Conservation (phyloP, 2,888 invertebrate species). For the Lithophane semibrunnea region DNA sequence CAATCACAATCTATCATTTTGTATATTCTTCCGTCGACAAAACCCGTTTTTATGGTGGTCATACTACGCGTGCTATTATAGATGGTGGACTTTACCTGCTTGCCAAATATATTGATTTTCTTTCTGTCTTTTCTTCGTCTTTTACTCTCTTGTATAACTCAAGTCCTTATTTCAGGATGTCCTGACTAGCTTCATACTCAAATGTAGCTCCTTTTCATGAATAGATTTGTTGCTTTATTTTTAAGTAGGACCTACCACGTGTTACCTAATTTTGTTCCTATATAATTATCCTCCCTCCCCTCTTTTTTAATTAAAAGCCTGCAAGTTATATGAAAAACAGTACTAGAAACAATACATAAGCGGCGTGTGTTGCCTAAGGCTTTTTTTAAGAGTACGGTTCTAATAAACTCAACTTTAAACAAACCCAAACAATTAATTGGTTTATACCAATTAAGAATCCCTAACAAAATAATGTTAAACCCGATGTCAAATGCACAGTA, state of each 20-base stretch:
- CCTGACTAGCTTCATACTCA: not conserved
- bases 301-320: not conserved
- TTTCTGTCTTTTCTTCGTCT: not conserved
- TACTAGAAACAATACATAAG: not conserved
- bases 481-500: constrained; percentile 27
- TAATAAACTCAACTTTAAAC: not conserved
- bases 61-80: too few species aligned
- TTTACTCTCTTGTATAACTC: not conserved
- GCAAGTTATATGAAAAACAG: not conserved
- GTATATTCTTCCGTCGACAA: too few species aligned
- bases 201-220: not conserved
- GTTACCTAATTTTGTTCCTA: too few species aligned
- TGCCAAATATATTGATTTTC: too few species aligned
- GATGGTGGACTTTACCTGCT: too few species aligned
- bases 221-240: not conserved
- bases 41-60: too few species aligned
- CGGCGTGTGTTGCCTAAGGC: not conserved
- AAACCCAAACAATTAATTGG: constrained; percentile 2
- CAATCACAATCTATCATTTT: too few species aligned
- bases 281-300: too few species aligned
- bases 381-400: not conserved
- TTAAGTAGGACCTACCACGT: not conserved
- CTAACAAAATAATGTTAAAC: constrained; percentile 5
- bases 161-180: not conserved
- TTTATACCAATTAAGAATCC: not conserved